Evolutionary conservation across 2,888 invertebrate species (phyloP).

Genomic region (Conchocele bisecta): DNA sequence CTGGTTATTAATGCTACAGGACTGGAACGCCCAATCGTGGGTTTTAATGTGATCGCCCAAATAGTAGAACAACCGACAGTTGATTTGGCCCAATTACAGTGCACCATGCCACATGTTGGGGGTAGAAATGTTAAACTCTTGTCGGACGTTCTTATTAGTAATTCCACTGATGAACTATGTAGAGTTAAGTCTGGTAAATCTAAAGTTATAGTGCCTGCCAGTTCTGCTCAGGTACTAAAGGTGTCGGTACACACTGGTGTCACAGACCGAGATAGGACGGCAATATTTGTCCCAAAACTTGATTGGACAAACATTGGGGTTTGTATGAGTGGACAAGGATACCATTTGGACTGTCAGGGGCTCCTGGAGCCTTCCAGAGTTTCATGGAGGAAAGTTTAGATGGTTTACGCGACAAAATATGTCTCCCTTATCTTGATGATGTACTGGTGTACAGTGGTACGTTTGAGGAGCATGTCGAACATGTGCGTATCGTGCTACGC

Average conservation of each 20-base stretch:
- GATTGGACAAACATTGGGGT: conserved; percentile 51
- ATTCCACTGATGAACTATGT: background rate
- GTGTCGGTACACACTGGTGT: conserved; percentile 1
- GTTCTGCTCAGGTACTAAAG: background rate
- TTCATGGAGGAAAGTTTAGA: conserved; percentile 46
- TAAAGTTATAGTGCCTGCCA: background rate
- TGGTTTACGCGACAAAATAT: conserved; percentile 35
- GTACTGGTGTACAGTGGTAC: conserved; percentile 44
- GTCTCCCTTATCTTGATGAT: conserved; percentile 55
- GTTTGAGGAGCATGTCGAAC: conserved; percentile 54
- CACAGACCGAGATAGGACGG: background rate
- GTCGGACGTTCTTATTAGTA: conserved; percentile 1
- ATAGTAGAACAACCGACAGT: too few relatives aligned
- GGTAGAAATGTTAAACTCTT: background rate
- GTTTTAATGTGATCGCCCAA: conserved; percentile 40
- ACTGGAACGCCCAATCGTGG: conserved; percentile 13
- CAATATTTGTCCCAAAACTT: background rate
- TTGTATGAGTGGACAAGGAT: conserved; percentile 52
- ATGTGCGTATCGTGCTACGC: conserved; percentile 43
- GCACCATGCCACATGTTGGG: background rate
- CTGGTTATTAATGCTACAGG: conserved; percentile 9
- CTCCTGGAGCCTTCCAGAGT: conserved; percentile 46
- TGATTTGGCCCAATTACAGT: background rate
- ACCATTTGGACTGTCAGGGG: conserved; percentile 47
- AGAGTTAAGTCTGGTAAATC: conserved; percentile 13